Percentiles rank a stretch among this genome's conserved stretches.
These are phyloP conservation scores for Amphipoea lucens DNA, from an alignment of 2,888 invertebrate genomes.

Conservation along the genomic window DNA sequence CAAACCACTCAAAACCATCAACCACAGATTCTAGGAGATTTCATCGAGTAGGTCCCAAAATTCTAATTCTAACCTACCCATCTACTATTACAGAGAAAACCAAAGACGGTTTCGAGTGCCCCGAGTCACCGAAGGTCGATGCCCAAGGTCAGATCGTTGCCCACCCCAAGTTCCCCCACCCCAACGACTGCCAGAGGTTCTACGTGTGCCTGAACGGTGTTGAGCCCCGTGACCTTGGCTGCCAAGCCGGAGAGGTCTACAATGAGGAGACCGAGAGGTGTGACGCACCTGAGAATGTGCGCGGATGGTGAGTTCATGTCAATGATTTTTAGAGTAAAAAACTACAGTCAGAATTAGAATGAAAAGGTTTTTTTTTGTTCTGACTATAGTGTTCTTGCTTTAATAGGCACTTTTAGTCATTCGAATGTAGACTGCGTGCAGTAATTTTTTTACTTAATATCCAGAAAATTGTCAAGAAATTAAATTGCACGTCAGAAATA, in stretches of 20 bases:
- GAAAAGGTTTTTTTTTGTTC: background rate
- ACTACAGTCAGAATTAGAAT: background rate
- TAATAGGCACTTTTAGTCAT: background rate
- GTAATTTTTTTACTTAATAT: background rate
- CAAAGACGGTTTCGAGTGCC: slow-evolving; percentile 96
- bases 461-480: background rate
- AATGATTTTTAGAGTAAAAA: background rate
- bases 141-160: slow-evolving; percentile 93
- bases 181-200: slow-evolving; percentile 97
- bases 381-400: background rate
- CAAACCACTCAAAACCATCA: background rate
- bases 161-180: slow-evolving; percentile 96
- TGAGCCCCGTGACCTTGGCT: slow-evolving; percentile 96
- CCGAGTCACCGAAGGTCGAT: slow-evolving; percentile 92
- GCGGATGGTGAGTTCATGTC: slow-evolving; percentile 93
- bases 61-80: slow-evolving; percentile 6
- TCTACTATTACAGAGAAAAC: slow-evolving; percentile 91
- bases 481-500: background rate
- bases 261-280: slow-evolving; percentile 96
- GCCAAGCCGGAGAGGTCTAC: slow-evolving; percentile 97
- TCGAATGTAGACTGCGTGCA: background rate
- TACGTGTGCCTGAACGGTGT: slow-evolving; percentile 96
- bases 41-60: background rate
- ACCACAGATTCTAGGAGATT: background rate
- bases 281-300: slow-evolving; percentile 97